Evolutionary conservation across 2,888 invertebrate species (phyloP), one percentile per base, ranked within the genome.

Genomic region (Fragum fragum): DNA sequence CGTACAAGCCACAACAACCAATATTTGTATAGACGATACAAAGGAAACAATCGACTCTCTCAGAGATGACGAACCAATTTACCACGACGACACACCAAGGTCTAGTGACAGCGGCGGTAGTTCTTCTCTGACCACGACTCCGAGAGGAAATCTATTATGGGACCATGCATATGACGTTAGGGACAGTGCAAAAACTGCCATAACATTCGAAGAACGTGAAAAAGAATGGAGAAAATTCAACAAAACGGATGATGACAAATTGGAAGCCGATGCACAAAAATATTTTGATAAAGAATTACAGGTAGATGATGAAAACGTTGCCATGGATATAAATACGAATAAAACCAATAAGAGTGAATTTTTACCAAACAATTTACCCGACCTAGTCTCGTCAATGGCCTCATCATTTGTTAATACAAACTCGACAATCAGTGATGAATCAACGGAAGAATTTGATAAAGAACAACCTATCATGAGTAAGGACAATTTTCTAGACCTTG

Each of bases 231-330:
- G 73, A 53, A 32, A 61, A 32, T 79, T 80, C 47, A 76, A 78
- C 42, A 85, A 82, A 36, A 82, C 82, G 32, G 85, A 85, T 59
- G 85, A 85, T 59, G 85, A 85, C 36, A 85, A 85, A 59, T 36
- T 85, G 2, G 63, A 69, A n/a, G 82, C 73, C 28, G 82, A 85
- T 66, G 72, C 53, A 53, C 52, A 18, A 29, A 47, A 47, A 3
- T 5, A 47, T 47, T 18, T n/a, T 47, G 47, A 47, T 3, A 9
- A n/a, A n/a, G n/a, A n/a, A n/a, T n/a, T 3, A 2, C 18, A 5
- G 14, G 47, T 3, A 14, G n/a, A 14, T 47, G 16, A 47, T 9
- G 47, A n/a, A 47, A 47, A 47, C n/a, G 14, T 47, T 47, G 47
- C 5, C 5, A 47, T 47, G 47, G 47, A 47, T 14, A n/a, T 47